A percentile compares a stretch with the other conserved stretches of the same genome.
Evolutionary conservation across 2,113 vertebrate genomes (phyloP).

Genomic region (Pungitius pungitius): DNA sequence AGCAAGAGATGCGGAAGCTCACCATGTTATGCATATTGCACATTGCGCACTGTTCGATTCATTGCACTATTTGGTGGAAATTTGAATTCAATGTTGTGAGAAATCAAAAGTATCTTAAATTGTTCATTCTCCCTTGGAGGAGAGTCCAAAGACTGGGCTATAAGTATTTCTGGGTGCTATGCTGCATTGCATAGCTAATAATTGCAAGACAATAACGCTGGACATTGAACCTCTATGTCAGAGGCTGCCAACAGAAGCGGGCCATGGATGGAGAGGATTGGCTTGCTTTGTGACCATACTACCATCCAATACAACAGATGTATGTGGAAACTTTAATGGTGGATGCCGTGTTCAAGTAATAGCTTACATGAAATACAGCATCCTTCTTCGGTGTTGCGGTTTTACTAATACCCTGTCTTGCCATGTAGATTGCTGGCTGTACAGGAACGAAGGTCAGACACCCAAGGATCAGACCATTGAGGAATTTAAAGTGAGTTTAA

Average conservation of each 20-base stretch:
- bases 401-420: constrained; percentile 4
- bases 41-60: background rate
- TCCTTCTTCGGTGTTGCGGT: background rate
- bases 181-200: background rate
- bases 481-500: constrained; percentile 11
- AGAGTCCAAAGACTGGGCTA: too few relatives aligned
- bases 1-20: background rate
- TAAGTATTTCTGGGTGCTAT: too few relatives aligned
- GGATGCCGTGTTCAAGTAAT: constrained; percentile 26
- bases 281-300: constrained; percentile 11
- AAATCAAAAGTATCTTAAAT: too few relatives aligned
- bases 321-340: constrained; percentile 24
- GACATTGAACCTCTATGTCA: background rate
- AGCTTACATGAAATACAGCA: background rate
- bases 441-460: constrained; percentile 26
- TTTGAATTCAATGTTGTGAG: too few relatives aligned
- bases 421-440: background rate
- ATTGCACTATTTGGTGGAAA: background rate
- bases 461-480: constrained; percentile 1
- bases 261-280: background rate
- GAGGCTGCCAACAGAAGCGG: background rate
- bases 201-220: background rate
- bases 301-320: constrained; percentile 49
- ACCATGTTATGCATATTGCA: background rate
- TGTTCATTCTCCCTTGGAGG: too few relatives aligned